Percentiles rank a stretch among this genome's conserved stretches.
Evolutionary conservation across 2,797 vertebrate genomes (phyloP).

Genomic region (Choloepus didactylus): DNA sequence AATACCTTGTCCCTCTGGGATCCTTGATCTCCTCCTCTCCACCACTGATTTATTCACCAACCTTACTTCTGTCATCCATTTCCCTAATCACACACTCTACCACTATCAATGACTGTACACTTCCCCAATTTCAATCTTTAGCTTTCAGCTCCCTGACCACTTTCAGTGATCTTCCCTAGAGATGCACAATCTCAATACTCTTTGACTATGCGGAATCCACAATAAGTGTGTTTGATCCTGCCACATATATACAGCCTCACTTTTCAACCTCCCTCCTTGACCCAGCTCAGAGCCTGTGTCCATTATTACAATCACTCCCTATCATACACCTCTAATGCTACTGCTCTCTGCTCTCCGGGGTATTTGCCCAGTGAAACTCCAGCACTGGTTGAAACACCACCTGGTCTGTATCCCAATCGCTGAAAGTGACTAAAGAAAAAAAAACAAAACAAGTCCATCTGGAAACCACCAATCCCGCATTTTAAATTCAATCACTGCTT

Average conservation of each 20-base stretch:
- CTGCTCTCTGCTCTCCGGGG: not conserved
- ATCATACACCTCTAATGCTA: not conserved
- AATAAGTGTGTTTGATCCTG: not conserved
- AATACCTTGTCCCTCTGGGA: not conserved
- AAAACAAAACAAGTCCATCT: not conserved
- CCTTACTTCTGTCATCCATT: not conserved
- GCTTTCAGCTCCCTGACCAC: not conserved
- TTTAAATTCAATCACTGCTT: slow-evolving; percentile 32
- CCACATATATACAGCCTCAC: not conserved
- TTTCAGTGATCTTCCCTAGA: not conserved
- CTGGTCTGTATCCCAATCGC: not conserved
- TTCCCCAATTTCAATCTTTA: not conserved
- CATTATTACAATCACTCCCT: not conserved
- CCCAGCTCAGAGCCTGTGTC: no score
- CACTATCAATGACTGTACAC: not conserved
- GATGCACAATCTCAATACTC: not conserved
- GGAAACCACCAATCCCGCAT: not conserved
- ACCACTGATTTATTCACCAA: not conserved
- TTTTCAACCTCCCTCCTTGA: not conserved
- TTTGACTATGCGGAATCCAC: not conserved
- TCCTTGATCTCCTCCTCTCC: not conserved
- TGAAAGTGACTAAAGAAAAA: not conserved
- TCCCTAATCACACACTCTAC: not conserved
- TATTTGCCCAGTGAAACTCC: not conserved
- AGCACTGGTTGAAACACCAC: not conserved